Evolutionary conservation across 2,113 vertebrate species (phyloP).

Genomic region (Cardinalis cardinalis): DNA sequence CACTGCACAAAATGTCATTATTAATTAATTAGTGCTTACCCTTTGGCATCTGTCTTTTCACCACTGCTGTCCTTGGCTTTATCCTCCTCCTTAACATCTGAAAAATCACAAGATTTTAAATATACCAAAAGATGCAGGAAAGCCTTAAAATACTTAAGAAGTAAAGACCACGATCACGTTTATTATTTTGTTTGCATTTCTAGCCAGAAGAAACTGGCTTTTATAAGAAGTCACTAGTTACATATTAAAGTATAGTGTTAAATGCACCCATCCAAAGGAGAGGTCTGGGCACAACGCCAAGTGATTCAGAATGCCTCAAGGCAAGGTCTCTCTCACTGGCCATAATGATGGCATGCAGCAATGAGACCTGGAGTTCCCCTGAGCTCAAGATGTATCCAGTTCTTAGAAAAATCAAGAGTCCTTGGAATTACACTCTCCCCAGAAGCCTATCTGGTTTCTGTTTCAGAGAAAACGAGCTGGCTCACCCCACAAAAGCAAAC

Average conservation of each 20-base stretch:
- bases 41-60: conserved; percentile 87
- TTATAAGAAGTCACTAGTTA: neutral
- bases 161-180: neutral
- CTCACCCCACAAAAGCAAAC: neutral
- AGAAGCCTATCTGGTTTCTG: neutral
- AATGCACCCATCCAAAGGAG: neutral
- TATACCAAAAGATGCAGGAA: neutral
- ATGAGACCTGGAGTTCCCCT: neutral
- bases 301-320: neutral
- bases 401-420: neutral
- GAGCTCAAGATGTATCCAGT: neutral
- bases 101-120: conserved; percentile 10
- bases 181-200: neutral
- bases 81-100: conserved; percentile 91
- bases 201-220: neutral
- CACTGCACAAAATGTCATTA: neutral
- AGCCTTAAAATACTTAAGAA: neutral
- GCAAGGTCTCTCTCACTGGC: neutral
- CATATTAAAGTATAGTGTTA: neutral
- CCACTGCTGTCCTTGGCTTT: conserved; percentile 83
- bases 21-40: conserved; percentile 68
- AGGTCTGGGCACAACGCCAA: neutral
- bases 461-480: neutral
- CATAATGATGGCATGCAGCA: neutral
- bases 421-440: neutral